These are phyloP conservation scores for Brachyhypopomus gauderio DNA, from an alignment of 2,113 vertebrate species.

Conservation along the genomic window DNA sequence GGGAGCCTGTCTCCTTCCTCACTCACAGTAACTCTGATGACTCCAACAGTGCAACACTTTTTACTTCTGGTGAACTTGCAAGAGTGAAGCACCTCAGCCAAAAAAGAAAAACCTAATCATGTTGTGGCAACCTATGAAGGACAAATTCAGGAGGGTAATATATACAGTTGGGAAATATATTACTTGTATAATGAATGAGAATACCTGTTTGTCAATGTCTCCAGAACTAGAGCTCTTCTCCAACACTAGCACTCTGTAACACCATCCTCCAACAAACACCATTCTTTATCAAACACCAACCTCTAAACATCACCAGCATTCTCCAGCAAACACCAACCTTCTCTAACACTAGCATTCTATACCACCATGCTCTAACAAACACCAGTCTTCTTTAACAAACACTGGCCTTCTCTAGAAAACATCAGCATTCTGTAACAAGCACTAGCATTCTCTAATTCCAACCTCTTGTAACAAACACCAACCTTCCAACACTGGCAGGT, in stretches of 20 bases:
- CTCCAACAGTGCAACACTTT: not conserved
- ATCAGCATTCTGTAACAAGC: not conserved
- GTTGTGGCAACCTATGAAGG: too few species aligned
- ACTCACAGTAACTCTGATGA: not conserved
- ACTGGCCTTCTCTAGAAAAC: not conserved
- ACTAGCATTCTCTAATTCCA: not conserved
- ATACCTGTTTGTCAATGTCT: too few species aligned
- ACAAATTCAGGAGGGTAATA: too few species aligned
- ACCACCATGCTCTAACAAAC: conserved; percentile 1
- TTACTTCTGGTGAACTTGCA: not conserved
- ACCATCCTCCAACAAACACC: not conserved
- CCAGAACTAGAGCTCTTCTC: too few species aligned
- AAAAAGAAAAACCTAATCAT: not conserved
- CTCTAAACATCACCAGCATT: not conserved
- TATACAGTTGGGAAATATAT: too few species aligned
- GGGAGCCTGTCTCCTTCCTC: not conserved
- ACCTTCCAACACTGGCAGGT: too few species aligned
- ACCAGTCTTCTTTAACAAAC: conserved; percentile 17
- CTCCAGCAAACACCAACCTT: not conserved
- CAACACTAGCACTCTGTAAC: not conserved
- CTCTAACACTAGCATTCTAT: too few species aligned
- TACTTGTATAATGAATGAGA: too few species aligned
- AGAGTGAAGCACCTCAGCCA: not conserved
- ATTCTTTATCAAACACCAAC: not conserved
- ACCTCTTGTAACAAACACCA: too few species aligned